Base-by-base conservation (phyloP, 1,140 invertebrate species). In the Drosophila ananassae region DNA sequence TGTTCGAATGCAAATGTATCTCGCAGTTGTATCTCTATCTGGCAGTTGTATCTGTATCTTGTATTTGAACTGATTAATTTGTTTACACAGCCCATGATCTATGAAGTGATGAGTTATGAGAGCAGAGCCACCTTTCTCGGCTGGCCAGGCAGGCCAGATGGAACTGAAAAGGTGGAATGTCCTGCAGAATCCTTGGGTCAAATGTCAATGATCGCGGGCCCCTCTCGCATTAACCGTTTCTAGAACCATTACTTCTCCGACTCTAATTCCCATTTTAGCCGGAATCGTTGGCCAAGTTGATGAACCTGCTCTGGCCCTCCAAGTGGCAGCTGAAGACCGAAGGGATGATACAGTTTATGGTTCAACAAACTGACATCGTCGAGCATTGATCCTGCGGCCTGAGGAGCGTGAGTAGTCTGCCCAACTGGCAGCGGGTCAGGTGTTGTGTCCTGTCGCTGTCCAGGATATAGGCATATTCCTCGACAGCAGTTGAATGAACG, bases 21-120 rank as follows among this genome's bases (percentile, higher is more conserved):
- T 77, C 66, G 69, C 55, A 54, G 54, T 47, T 59, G 69, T 67
- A 52, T 73, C 59, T 79, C 7, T 66, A 85, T 77, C 67, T 77
- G 66, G 69, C 55, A 54, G 54, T 47, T 59, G 69, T 67, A 52
- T 73, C 59, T 79, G 63, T 87, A 69, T 81, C 82, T 82, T 60
- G 22, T 85, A 78, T 85, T 85, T 87, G 82, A 87, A 78, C 81
- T 85, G 81, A 85, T 85, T 85, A 85, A 87, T 81, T 60, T 85
- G 74, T 85, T 85, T 82, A 85, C 81, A 77, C 73, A 84, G 54
- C 62, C 46, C 54, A 28, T 6, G 25, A 55, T 55, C 34, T 30
- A 53, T 37, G 48, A 46, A 21, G 10, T 8, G 57, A 55, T 47
- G 58, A 13, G 25, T 28, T 28, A 28, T 28, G 25, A 54, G 52